Base-by-base conservation (phyloP, 2,797 vertebrate species). In the Okamejei kenojei region DNA sequence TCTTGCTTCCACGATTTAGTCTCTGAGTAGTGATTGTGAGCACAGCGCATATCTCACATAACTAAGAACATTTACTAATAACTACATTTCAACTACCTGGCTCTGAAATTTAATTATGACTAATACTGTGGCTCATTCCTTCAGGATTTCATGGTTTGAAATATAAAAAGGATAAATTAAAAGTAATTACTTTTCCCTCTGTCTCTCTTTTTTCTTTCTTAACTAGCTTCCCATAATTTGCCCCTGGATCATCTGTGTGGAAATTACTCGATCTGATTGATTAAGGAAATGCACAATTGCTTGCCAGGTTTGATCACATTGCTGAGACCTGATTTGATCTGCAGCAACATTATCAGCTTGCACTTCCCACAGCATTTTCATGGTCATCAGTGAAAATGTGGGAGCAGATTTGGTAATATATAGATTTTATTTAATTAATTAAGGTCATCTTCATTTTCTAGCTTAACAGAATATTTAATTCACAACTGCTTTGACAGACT, bases 351-450 rank as follows among this genome's bases (percentile, higher is more conserved):
- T 82, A 82, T 82, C 80, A 29, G 80, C 45, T 82, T 54, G 45
- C 45, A 58, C 8, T 3, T 80, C 5, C 21, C 45, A 26, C 79
- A 80, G 8, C 21, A 23, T 74, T 74, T 74, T 74, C 71, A 74
- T 21, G 19, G 97, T 97, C 97, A 98, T 98, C 97, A 98, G 97
- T 98, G 98, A 97, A 96, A 17, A 95, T 93, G 93, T 82, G 80
- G 80, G 9, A 82, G 80, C 19, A 82, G 54, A 26, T 82, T 58
- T 26, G 1, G 45, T 82, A 82, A 82, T 29, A 93, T 94, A 94
- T 96, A 98, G 97, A 97, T 97, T 98, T 98, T 98, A 98, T 98
- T 95, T 97, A 95, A 95, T 94, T 54, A 95, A 93, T 96, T 96
- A 95, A 95, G 95, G 95, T 94, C 97, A 95, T 95, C 95, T 95